Evolutionary conservation across 2,113 vertebrate genomes (phyloP).

Genomic region (Aegithalos caudatus): DNA sequence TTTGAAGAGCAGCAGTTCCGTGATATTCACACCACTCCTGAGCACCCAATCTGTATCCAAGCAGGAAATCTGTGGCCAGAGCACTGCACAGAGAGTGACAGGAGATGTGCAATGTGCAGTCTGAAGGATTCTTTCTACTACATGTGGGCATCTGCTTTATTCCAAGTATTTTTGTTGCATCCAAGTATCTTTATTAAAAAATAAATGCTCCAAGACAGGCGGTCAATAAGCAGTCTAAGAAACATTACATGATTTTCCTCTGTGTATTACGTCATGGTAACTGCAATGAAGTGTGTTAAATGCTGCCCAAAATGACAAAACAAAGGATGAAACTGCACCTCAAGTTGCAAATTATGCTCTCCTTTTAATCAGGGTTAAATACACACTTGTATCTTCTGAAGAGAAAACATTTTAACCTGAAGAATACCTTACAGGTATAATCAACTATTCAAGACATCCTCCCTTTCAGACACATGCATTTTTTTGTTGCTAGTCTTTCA

Average conservation of each 20-base stretch:
- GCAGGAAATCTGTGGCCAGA: neutral
- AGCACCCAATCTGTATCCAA: fast-evolving
- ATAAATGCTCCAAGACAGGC: neutral
- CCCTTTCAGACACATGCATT: neutral
- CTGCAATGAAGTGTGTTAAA: neutral
- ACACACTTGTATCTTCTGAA: neutral
- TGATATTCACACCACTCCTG: fast-evolving
- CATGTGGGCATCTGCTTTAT: neutral
- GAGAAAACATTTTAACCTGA: neutral
- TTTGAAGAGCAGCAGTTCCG: neutral
- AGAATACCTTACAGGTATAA: neutral
- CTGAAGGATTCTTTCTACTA: neutral
- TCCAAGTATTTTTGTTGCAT: neutral
- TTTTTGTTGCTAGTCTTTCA: neutral
- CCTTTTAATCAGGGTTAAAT: neutral
- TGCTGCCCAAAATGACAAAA: neutral
- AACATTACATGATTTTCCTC: neutral
- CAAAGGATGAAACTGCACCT: neutral
- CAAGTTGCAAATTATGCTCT: neutral
- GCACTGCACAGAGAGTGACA: neutral
- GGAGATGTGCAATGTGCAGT: neutral
- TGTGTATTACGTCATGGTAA: neutral
- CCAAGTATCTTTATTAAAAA: neutral
- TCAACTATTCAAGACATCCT: neutral
- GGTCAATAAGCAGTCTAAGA: neutral